A percentile compares a stretch with the other conserved stretches of the same genome.
These are phyloP conservation scores for Dreissena rostriformis DNA, from an alignment of 1,140 invertebrate species.

Conservation along the genomic window DNA sequence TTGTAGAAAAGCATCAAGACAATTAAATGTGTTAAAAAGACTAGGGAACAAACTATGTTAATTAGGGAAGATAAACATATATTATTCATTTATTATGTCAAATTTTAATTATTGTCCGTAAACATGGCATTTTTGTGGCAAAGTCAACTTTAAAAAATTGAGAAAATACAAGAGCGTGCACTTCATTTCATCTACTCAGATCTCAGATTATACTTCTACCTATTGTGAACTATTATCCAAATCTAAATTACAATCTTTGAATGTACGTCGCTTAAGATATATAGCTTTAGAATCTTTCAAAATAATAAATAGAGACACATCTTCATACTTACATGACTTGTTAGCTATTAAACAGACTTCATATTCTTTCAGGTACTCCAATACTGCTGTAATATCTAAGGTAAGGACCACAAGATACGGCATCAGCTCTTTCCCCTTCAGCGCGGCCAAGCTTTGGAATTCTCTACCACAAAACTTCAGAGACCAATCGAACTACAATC, in stretches of 20 bases:
- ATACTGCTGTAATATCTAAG: background rate
- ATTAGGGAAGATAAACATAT: too few species aligned
- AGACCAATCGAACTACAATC: constrained; percentile 10
- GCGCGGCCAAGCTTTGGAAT: constrained; percentile 15
- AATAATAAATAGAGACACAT: background rate
- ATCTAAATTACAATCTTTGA: constrained; percentile 9
- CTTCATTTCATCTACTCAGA: constrained; percentile 33
- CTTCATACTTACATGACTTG: background rate
- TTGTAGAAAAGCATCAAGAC: too few species aligned
- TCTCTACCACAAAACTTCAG: constrained; percentile 7
- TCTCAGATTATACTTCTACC: background rate
- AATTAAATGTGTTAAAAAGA: too few species aligned
- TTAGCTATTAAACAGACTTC: background rate
- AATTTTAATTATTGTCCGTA: too few species aligned
- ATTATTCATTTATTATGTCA: too few species aligned
- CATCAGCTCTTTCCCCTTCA: constrained; percentile 14
- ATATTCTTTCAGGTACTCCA: constrained; percentile 16
- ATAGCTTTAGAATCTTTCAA: constrained; percentile 29
- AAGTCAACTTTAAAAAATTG: constrained; percentile 11
- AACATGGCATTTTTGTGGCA: background rate
- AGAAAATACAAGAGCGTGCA: constrained; percentile 25
- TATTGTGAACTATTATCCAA: background rate
- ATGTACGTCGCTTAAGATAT: constrained; percentile 1
- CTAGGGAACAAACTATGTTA: too few species aligned
- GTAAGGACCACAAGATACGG: constrained; percentile 1